phyloP scores from a whole-genome alignment of 2,113 vertebrate genomes.

The Salvelinus fontinalis region DNA sequence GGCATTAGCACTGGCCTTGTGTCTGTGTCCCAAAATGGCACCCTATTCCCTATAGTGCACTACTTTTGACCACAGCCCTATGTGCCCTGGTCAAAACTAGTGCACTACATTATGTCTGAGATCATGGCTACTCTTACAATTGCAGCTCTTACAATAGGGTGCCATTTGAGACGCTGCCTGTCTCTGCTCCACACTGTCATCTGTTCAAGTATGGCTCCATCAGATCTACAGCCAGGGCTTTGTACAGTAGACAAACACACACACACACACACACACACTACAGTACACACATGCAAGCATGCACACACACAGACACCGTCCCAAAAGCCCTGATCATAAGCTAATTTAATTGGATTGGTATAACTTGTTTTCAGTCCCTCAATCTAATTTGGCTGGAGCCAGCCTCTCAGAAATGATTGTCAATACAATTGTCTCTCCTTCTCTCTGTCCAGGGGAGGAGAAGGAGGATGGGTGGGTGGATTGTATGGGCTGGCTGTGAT shows the following conservation, averaged over 20 bases:
- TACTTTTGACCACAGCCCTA: too few species aligned
- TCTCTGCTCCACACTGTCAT: conserved; percentile 41
- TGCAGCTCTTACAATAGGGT: too few species aligned
- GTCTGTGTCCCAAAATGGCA: conserved; percentile 24
- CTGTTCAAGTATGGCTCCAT: background rate
- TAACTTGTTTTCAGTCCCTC: conserved; percentile 59
- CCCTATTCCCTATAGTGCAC: too few species aligned
- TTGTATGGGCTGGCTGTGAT: conserved; percentile 25
- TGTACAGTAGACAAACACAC: conserved; percentile 18
- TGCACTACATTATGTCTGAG: too few species aligned
- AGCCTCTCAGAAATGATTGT: conserved; percentile 40
- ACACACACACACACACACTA: too few species aligned
- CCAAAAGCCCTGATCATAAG: conserved; percentile 52
- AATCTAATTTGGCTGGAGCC: conserved; percentile 69
- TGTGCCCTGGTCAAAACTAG: too few species aligned
- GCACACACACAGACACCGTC: background rate
- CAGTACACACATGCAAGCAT: background rate
- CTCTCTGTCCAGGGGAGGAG: background rate
- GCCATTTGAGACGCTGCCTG: background rate
- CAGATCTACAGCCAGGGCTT: background rate
- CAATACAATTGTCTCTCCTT: conserved; percentile 35
- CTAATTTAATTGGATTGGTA: conserved; percentile 62
- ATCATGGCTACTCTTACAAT: too few species aligned
- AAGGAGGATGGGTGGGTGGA: conserved; percentile 23
- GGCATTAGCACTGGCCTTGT: conserved; percentile 58